phyloP scores from a whole-genome alignment of 92 coral and sea anemone genomes.

The Palythoa heliodiscus region DNA sequence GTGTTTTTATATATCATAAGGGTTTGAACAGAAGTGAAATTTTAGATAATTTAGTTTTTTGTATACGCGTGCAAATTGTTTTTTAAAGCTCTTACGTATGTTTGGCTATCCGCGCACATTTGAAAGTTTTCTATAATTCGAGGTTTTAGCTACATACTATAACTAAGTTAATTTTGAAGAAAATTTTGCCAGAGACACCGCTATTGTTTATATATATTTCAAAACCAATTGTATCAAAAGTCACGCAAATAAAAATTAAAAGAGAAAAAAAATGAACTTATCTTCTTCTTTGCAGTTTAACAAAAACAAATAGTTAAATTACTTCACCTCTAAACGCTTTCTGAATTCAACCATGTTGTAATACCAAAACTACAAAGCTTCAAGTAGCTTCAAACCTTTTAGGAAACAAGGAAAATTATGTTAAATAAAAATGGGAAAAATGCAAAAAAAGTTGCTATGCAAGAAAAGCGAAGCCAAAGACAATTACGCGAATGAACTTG shows the following conservation, averaged over 20 bases:
- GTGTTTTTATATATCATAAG: not conserved
- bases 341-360: too few species aligned
- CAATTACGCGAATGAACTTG: too few species aligned
- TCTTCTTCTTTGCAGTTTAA: not conserved
- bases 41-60: not conserved
- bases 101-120: not conserved
- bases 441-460: too few species aligned
- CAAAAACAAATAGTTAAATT: not conserved
- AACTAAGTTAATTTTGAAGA: not conserved
- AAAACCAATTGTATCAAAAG: constrained; percentile 4
- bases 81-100: not conserved
- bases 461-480: too few species aligned
- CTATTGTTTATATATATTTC: not conserved
- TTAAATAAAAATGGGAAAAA: too few species aligned
- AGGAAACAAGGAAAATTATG: too few species aligned
- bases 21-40: not conserved
- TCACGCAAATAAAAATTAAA: constrained; percentile 10
- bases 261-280: not conserved
- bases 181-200: not conserved
- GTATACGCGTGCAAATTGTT: not conserved
- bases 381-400: too few species aligned
- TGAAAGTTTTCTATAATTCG: not conserved
- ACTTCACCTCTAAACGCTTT: too few species aligned
- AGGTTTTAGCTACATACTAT: not conserved
- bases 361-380: too few species aligned